Conservation (phyloP, 2,888 invertebrate species). For the Agrotis exclamationis region DNA sequence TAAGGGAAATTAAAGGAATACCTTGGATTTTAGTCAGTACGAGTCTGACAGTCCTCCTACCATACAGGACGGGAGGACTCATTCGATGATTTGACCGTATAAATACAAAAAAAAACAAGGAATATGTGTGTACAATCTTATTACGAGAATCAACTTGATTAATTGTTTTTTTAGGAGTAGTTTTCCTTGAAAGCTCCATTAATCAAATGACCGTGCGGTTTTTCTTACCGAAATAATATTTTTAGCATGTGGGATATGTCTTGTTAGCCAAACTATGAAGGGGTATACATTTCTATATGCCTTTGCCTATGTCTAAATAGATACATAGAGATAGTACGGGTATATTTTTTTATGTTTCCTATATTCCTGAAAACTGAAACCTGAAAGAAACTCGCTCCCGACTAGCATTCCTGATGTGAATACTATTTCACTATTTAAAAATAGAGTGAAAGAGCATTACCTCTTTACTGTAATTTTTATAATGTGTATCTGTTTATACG, state of each 20-base stretch:
- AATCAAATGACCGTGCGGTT: slow-evolving; percentile 45
- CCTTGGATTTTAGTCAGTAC: too few species aligned
- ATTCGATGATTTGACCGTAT: too few species aligned
- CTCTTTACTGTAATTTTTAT: too few species aligned
- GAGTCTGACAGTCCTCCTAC: too few species aligned
- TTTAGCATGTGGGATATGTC: slow-evolving; percentile 5
- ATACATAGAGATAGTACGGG: background rate
- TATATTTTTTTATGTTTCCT: background rate
- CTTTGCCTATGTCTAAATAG: background rate
- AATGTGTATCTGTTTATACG: too few species aligned
- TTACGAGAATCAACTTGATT: slow-evolving; percentile 25
- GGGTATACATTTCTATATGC: background rate
- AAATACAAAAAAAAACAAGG: background rate
- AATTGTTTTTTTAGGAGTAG: slow-evolving; percentile 35
- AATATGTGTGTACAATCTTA: slow-evolving; percentile 19
- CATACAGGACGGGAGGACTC: too few species aligned
- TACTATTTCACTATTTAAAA: too few species aligned
- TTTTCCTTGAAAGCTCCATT: slow-evolving; percentile 36
- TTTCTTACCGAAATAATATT: slow-evolving; percentile 38
- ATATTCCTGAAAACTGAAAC: too few species aligned
- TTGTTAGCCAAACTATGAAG: background rate
- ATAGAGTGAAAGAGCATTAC: too few species aligned
- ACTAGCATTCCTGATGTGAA: too few species aligned
- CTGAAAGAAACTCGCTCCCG: too few species aligned
- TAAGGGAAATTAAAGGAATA: too few species aligned